Evolutionary conservation across 2,888 invertebrate genomes (phyloP).

Genomic region (Mystacides longicornis): DNA sequence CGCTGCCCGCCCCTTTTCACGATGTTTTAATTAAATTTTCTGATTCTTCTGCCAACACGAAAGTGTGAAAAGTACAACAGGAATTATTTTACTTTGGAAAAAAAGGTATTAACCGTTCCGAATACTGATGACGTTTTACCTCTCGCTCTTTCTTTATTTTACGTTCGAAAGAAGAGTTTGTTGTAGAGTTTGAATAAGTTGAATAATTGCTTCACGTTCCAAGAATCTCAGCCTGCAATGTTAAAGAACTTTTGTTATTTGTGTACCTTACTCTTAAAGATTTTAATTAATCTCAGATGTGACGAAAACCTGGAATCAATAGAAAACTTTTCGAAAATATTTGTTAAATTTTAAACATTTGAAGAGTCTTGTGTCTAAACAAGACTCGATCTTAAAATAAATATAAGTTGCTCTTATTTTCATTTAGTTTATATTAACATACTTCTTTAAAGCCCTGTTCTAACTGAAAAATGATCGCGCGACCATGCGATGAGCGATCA

Average conservation of each 20-base stretch:
- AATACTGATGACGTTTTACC: neutral
- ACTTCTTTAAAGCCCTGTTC: too few species aligned
- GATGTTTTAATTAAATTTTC: conserved; percentile 17
- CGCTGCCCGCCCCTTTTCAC: neutral
- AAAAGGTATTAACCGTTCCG: conserved; percentile 21
- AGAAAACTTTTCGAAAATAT: neutral
- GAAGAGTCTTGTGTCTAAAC: neutral
- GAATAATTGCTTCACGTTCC: neutral
- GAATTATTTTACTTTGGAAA: conserved; percentile 18
- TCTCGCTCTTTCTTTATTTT: neutral
- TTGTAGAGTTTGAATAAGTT: neutral
- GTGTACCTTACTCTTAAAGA: too few species aligned
- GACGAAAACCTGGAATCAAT: neutral
- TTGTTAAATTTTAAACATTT: neutral
- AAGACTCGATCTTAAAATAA: too few species aligned
- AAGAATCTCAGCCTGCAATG: neutral
- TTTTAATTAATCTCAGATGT: too few species aligned
- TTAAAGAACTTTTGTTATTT: neutral
- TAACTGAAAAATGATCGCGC: too few species aligned
- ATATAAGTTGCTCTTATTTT: too few species aligned
- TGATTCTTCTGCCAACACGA: conserved; percentile 4
- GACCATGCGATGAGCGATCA: too few species aligned
- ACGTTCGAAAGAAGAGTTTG: neutral
- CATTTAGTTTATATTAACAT: too few species aligned
- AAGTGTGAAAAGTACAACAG: too few species aligned